phyloP scores from a whole-genome alignment of 2,113 vertebrate genomes.

The Dissostichus mawsoni region DNA sequence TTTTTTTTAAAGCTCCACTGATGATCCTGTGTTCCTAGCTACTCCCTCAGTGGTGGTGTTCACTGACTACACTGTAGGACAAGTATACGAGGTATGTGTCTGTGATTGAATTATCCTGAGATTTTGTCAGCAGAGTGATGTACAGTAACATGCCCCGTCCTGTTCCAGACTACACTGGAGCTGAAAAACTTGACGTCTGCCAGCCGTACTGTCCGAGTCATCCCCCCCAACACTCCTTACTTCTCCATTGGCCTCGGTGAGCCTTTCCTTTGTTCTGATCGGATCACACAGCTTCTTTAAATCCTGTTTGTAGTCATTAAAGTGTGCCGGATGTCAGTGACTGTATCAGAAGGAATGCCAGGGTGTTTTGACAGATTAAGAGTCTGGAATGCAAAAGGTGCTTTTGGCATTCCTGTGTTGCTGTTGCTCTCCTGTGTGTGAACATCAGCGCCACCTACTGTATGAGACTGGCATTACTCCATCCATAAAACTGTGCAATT shows the following conservation, averaged over 20 bases:
- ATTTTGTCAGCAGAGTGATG: background rate
- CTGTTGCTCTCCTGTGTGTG: background rate
- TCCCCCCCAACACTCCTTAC: slow-evolving; percentile 88
- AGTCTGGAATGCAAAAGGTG: slow-evolving; percentile 27
- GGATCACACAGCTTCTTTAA: background rate
- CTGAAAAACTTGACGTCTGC: slow-evolving; percentile 90
- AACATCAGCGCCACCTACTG: slow-evolving; percentile 25
- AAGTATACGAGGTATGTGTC: slow-evolving; percentile 90
- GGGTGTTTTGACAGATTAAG: background rate
- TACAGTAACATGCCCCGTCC: background rate
- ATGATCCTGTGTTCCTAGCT: slow-evolving; percentile 87
- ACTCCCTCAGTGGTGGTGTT: slow-evolving; percentile 88
- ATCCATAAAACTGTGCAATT: no score
- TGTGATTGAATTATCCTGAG: background rate
- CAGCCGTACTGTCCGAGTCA: slow-evolving; percentile 86
- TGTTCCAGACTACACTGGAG: slow-evolving; percentile 85
- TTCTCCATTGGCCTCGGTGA: slow-evolving; percentile 92
- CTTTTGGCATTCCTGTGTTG: background rate
- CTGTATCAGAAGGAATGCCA: background rate
- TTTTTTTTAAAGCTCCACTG: slow-evolving; percentile 62
- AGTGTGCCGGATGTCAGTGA: slow-evolving; percentile 4
- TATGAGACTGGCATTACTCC: background rate
- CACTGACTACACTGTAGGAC: slow-evolving; percentile 88
- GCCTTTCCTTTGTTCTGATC: slow-evolving; percentile 44
- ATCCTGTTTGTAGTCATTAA: background rate